Conservation (phyloP, 1,140 invertebrate genomes). For the Lordiphosa collinella region DNA sequence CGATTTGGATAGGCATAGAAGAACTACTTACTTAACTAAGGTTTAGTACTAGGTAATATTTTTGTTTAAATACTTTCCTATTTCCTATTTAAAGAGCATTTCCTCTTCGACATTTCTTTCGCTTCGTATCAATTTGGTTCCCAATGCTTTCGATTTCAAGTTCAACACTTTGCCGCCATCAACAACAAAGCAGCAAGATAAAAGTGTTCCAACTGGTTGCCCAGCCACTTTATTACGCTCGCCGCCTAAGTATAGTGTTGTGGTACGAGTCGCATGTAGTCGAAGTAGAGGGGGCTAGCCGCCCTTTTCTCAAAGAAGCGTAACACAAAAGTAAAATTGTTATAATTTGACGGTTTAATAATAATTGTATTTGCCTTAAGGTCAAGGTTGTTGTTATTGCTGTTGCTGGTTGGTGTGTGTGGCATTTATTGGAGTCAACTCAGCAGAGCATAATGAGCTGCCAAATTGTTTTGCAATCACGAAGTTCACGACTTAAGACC, state of each 20-base stretch:
- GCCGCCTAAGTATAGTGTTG: slow-evolving; percentile 37
- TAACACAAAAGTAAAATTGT: slow-evolving; percentile 63
- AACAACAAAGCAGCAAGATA: slow-evolving; percentile 18
- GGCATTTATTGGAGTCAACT: slow-evolving; percentile 62
- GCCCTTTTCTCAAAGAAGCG: slow-evolving; percentile 72
- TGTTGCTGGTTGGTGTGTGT: slow-evolving; percentile 11
- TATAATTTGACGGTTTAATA: slow-evolving; percentile 61
- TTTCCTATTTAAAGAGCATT: slow-evolving; percentile 23
- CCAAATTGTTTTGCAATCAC: slow-evolving; percentile 62
- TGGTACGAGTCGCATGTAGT: slow-evolving; percentile 11
- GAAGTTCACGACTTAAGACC: slow-evolving; percentile 57
- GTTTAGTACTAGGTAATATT: too few relatives aligned
- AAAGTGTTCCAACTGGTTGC: slow-evolving; percentile 71
- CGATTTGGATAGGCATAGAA: too few relatives aligned
- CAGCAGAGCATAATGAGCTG: slow-evolving; percentile 65
- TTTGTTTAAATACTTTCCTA: too few relatives aligned
- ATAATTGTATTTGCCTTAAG: slow-evolving; percentile 60
- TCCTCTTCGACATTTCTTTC: slow-evolving; percentile 12
- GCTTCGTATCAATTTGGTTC: slow-evolving; percentile 27
- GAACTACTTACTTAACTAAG: too few relatives aligned
- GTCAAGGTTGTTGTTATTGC: slow-evolving; percentile 63
- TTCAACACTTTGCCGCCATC: slow-evolving; percentile 61
- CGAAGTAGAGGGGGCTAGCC: neutral
- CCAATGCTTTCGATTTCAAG: slow-evolving; percentile 71
- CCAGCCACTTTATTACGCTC: slow-evolving; percentile 66